These are phyloP conservation scores for Micronycteris hirsuta DNA, from an alignment of 2,113 vertebrate species.

Conservation along the genomic window DNA sequence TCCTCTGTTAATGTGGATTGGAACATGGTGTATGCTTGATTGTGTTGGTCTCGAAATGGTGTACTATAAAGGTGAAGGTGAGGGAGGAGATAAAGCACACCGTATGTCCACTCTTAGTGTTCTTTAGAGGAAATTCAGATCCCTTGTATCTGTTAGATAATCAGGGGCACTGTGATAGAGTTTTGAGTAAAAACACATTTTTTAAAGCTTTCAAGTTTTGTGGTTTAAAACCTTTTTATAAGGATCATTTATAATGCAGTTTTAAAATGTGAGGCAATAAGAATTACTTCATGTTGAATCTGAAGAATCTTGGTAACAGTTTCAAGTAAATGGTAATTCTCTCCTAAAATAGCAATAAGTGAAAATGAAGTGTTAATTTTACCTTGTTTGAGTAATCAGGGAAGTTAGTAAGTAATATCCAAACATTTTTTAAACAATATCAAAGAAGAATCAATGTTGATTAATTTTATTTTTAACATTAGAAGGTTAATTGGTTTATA, in stretches of 20 bases:
- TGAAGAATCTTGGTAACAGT: conserved; percentile 74
- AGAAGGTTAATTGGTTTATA: conserved; percentile 86
- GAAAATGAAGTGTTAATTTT: conserved; percentile 81
- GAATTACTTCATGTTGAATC: conserved; percentile 70
- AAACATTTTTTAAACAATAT: conserved; percentile 75
- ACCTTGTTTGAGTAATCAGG: conserved; percentile 83
- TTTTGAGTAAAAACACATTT: conserved; percentile 78
- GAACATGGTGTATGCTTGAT: conserved; percentile 65
- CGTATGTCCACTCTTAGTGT: conserved; percentile 53
- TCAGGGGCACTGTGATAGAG: conserved; percentile 72
- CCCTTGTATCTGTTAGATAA: conserved; percentile 72
- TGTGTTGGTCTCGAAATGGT: conserved; percentile 69
- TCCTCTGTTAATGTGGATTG: conserved; percentile 69
- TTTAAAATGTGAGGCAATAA: conserved; percentile 76
- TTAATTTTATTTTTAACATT: conserved; percentile 92
- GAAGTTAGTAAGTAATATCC: conserved; percentile 75
- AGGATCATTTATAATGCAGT: conserved; percentile 80
- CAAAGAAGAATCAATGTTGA: conserved; percentile 78
- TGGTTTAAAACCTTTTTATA: conserved; percentile 81
- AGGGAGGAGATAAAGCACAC: conserved; percentile 63
- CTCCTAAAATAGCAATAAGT: conserved; percentile 88
- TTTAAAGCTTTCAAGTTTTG: conserved; percentile 78
- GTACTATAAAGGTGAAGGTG: conserved; percentile 64
- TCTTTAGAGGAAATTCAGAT: conserved; percentile 63
- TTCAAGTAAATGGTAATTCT: conserved; percentile 75